A percentile compares a stretch with the other conserved stretches of the same genome.
Evolutionary conservation across 2,797 vertebrate genomes (phyloP).

Genomic region (Mus minutoides): DNA sequence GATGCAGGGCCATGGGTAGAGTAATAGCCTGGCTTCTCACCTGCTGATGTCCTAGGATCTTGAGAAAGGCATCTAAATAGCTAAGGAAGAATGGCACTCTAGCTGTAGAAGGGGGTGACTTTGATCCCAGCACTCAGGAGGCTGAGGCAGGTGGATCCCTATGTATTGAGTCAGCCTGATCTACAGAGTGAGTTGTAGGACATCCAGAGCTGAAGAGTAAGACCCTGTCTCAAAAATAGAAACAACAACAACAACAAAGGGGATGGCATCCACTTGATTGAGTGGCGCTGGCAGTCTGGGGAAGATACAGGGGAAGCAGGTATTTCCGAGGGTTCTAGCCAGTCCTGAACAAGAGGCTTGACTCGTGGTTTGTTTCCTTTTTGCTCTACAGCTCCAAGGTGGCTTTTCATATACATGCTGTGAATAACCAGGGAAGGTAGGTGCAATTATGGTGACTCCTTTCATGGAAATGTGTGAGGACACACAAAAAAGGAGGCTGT

Average conservation of each 20-base stretch:
- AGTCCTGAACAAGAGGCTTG: conserved; percentile 46
- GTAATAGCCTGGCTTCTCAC: background rate
- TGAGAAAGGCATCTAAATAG: background rate
- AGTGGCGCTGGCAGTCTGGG: background rate
- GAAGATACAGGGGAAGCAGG: background rate
- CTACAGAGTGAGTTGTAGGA: background rate
- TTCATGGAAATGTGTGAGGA: background rate
- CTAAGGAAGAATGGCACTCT: background rate
- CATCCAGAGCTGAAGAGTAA: background rate
- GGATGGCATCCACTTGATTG: background rate
- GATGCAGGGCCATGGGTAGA: background rate
- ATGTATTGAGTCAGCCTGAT: background rate
- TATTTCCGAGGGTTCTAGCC: background rate
- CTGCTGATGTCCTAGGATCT: background rate
- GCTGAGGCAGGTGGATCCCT: background rate
- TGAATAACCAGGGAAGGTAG: conserved; percentile 95
- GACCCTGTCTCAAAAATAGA: background rate
- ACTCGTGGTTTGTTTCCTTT: conserved; percentile 71
- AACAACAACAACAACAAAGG: background rate
- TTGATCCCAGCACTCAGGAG: background rate
- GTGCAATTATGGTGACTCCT: conserved; percentile 63
- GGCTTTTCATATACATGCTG: conserved; percentile 94
- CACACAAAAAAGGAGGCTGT: background rate
- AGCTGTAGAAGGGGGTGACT: background rate
- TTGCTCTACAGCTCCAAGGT: conserved; percentile 90